Conservation (phyloP, 92 coral and sea anemone species). For the Zoanthus sansibaricus region DNA sequence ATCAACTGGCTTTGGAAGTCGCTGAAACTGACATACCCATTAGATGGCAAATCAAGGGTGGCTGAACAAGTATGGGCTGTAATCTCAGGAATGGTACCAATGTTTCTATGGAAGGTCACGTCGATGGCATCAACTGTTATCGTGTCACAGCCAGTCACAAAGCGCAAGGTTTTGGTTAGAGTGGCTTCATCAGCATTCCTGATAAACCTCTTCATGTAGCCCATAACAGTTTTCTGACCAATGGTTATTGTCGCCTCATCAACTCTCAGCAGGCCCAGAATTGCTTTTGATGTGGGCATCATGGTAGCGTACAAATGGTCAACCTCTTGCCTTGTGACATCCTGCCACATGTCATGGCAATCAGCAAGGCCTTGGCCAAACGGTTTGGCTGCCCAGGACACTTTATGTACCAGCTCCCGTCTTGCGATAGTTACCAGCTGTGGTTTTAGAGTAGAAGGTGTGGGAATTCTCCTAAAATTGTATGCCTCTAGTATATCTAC, state of each 20-base stretch:
- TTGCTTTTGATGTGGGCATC: conserved; percentile 14
- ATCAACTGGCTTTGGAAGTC: conserved; percentile 56
- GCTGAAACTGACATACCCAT: conserved; percentile 44
- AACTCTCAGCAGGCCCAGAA: not conserved
- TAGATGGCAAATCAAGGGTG: conserved; percentile 51
- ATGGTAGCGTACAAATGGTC: conserved; percentile 27
- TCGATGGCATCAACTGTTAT: conserved; percentile 35
- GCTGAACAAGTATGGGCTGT: conserved; percentile 56
- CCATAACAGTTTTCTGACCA: conserved; percentile 34
- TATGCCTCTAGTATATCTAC: conserved; percentile 52
- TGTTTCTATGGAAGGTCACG: conserved; percentile 44
- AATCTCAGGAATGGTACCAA: conserved; percentile 44
- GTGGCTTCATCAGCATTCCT: conserved; percentile 47
- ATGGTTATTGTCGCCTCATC: conserved; percentile 27
- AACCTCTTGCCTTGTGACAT: conserved; percentile 28
- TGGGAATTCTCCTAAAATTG: conserved; percentile 47
- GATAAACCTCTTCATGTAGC: conserved; percentile 48
- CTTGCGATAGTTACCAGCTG: conserved; percentile 40
- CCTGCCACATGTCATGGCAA: conserved; percentile 49
- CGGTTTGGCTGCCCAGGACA: conserved; percentile 44
- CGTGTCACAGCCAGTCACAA: conserved; percentile 56
- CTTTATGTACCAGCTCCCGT: conserved; percentile 47
- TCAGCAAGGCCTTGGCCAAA: conserved; percentile 49
- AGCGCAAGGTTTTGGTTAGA: conserved; percentile 44
- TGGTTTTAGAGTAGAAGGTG: conserved; percentile 33